Percentiles rank a stretch among this genome's conserved stretches.
phyloP scores from a whole-genome alignment of 2,888 invertebrate species.

The Xanthorhoe spadicearia region DNA sequence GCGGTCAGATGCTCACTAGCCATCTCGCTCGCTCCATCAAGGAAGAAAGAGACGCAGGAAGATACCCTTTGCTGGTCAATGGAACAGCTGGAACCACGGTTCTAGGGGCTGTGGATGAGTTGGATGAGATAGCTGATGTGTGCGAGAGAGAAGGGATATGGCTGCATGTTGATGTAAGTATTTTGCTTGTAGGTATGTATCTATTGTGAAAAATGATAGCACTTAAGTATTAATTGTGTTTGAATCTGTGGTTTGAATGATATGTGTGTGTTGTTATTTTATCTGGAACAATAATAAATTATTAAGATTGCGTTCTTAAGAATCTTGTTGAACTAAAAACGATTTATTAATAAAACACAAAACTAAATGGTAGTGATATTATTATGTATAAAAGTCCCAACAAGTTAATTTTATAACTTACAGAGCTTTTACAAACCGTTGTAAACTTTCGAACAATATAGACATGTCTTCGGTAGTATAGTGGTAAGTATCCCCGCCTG shows the following conservation, averaged over 20 bases:
- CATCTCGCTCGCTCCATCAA: slow-evolving; percentile 86
- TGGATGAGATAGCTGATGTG: slow-evolving; percentile 87
- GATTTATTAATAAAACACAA: too few species aligned
- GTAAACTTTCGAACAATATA: neutral
- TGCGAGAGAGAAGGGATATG: slow-evolving; percentile 89
- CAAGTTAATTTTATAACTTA: too few species aligned
- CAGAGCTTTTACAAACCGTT: neutral
- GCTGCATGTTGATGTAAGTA: slow-evolving; percentile 92
- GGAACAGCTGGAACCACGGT: slow-evolving; percentile 93
- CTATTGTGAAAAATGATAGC: too few species aligned
- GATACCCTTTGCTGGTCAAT: slow-evolving; percentile 88
- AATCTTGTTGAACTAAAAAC: too few species aligned
- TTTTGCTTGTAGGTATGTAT: neutral
- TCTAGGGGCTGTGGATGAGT: slow-evolving; percentile 92
- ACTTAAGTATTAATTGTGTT: too few species aligned
- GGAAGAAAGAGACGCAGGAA: slow-evolving; percentile 72
- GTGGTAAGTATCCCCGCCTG: slow-evolving; percentile 86
- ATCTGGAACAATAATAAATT: too few species aligned
- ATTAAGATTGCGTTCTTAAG: too few species aligned
- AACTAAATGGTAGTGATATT: too few species aligned
- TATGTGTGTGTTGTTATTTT: too few species aligned
- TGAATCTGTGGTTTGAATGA: too few species aligned
- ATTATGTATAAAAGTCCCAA: too few species aligned
- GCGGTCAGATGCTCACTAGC: slow-evolving; percentile 87
- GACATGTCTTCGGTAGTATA: slow-evolving; percentile 81